phyloP scores from a whole-genome alignment of 2,797 vertebrate genomes.

The Odontamblyopus lacepedii region DNA sequence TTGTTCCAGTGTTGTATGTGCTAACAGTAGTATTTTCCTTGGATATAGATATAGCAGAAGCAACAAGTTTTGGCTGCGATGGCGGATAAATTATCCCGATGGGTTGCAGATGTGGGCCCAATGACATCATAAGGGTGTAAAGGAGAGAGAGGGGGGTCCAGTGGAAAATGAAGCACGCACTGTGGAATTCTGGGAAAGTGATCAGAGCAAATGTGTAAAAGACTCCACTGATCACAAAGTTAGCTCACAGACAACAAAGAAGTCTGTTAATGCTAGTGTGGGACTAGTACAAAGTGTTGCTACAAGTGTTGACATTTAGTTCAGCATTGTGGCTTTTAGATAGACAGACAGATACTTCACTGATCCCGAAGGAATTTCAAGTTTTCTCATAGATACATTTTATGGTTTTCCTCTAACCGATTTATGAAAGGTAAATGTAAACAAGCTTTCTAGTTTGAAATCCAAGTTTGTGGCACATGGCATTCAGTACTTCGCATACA shows the following conservation, averaged over 20 bases:
- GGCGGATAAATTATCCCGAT: slow-evolving; percentile 73
- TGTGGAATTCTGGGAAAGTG: slow-evolving; percentile 25
- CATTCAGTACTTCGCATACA: background rate
- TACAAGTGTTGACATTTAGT: background rate
- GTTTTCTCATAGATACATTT: too few species aligned
- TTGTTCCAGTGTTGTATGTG: background rate
- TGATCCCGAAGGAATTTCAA: too few species aligned
- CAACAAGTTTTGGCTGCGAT: slow-evolving; percentile 45
- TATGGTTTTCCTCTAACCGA: too few species aligned
- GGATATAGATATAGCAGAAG: slow-evolving; percentile 31
- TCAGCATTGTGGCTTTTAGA: background rate
- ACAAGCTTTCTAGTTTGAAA: too few species aligned
- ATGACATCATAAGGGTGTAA: slow-evolving; percentile 71
- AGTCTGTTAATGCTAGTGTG: background rate
- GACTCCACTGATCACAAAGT: background rate
- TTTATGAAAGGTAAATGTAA: too few species aligned
- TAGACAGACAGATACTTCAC: too few species aligned
- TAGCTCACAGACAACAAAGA: background rate
- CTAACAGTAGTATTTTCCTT: background rate
- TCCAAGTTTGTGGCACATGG: background rate
- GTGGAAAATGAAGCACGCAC: slow-evolving; percentile 41
- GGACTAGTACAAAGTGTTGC: background rate
- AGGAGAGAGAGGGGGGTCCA: slow-evolving; percentile 38
- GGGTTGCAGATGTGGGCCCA: slow-evolving; percentile 76
- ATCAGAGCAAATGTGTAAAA: background rate